Percentiles rank a stretch among this genome's conserved stretches.
These are phyloP conservation scores for Benthosema pterotum DNA, from an alignment of 2,797 vertebrate species.

Conservation along the genomic window DNA sequence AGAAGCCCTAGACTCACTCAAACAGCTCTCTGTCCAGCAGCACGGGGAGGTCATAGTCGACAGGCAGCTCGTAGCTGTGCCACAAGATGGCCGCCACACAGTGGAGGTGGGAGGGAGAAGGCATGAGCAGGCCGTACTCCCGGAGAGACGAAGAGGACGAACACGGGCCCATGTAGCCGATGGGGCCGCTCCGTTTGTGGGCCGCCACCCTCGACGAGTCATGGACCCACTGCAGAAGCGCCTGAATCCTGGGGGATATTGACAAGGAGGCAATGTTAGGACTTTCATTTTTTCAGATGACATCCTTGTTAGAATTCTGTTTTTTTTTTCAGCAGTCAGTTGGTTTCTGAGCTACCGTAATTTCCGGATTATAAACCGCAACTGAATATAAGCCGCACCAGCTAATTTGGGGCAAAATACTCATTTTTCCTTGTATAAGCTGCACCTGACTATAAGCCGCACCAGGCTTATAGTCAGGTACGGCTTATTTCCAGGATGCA, in stretches of 20 bases:
- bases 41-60: slow-evolving; percentile 94
- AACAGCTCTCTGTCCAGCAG: slow-evolving; percentile 94
- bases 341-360: neutral
- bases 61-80: slow-evolving; percentile 97
- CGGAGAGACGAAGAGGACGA: slow-evolving; percentile 73
- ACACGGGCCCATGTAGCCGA: slow-evolving; percentile 80
- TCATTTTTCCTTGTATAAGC: too few relatives aligned
- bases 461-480: too few relatives aligned
- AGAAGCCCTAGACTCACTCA: slow-evolving; percentile 89
- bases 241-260: slow-evolving; percentile 89
- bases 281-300: too few relatives aligned
- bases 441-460: too few relatives aligned
- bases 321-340: neutral
- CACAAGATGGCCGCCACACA: slow-evolving; percentile 96
- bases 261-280: slow-evolving; percentile 4
- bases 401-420: too few relatives aligned
- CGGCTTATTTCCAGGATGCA: too few relatives aligned
- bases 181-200: slow-evolving; percentile 85
- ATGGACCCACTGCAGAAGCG: slow-evolving; percentile 96
- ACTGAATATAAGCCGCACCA: too few relatives aligned
- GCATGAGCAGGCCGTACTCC: slow-evolving; percentile 97
- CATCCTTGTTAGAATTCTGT: too few relatives aligned
- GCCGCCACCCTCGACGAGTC: slow-evolving; percentile 93
- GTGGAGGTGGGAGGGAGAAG: slow-evolving; percentile 97
- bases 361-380: too few relatives aligned